Percentiles rank a stretch among this genome's conserved stretches.
phyloP scores from a whole-genome alignment of 2,888 invertebrate genomes.

The Acanthoscelides obtectus region DNA sequence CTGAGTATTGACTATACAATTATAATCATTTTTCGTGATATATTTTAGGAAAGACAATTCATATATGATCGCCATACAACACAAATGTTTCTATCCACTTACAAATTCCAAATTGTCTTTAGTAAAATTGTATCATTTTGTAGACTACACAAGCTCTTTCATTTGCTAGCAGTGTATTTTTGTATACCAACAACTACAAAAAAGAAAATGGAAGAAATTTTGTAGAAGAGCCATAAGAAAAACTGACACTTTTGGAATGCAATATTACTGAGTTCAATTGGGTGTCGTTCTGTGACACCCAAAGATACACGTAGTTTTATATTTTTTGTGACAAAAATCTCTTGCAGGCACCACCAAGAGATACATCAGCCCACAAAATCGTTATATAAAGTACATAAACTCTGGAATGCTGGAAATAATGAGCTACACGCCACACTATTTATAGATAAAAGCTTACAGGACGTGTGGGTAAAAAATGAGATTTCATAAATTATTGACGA shows the following conservation, averaged over 20 bases:
- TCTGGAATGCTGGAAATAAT: too few relatives aligned
- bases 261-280: not conserved
- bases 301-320: too few relatives aligned
- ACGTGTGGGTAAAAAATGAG: too few relatives aligned
- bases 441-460: too few relatives aligned
- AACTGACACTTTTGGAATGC: not conserved
- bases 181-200: not conserved
- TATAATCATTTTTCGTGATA: not conserved
- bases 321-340: too few relatives aligned
- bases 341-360: too few relatives aligned
- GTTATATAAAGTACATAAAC: too few relatives aligned
- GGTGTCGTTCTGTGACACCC: too few relatives aligned
- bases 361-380: too few relatives aligned
- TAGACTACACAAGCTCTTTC: not conserved
- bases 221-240: not conserved
- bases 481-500: not conserved
- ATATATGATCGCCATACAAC: too few relatives aligned
- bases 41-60: not conserved
- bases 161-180: not conserved
- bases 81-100: too few relatives aligned
- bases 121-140: not conserved
- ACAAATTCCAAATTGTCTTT: not conserved
- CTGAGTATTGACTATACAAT: not conserved
- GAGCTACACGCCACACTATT: too few relatives aligned
- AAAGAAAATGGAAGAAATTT: not conserved